Evolutionary conservation across 2,797 vertebrate species (phyloP), one percentile per base, ranked within the genome.

Genomic region (Pantherophis alleghaniensis): DNA sequence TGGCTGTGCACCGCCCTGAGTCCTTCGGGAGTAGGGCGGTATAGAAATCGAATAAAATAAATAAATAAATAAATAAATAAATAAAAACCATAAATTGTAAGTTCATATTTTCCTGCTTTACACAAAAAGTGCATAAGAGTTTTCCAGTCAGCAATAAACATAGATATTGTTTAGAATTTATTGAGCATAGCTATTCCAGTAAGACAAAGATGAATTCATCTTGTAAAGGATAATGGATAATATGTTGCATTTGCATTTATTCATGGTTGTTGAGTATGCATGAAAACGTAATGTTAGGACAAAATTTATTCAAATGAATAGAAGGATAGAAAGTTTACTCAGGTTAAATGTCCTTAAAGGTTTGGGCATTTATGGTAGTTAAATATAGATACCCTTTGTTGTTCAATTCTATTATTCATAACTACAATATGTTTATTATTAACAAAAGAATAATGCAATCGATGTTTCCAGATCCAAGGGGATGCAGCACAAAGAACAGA

Each of bases 131-230:
- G n/a, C 66, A 74, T 74, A 20, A 18, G 32, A 2, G 66, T 32
- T 37, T 74, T 37, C 66, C 66, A 18, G 32, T 37, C n/a, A 37
- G n/a, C n/a, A 74, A 18, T 74, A 74, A 74, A 74, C 16, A 32
- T 16, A 63, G 61, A 63, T 63, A 32, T 69, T 74, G 66, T 18
- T 37, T 37, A 83, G 3, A n/a, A 28, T 5, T 90, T 87, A 87
- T 93, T 94, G 92, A 90, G 22, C 59, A n/a, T 0, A 16, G 47
- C 26, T 86, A 7, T 91, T 92, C 60, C 53, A 90, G 59, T 56
- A 90, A 94, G 53, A 24, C 20, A 94, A 90, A 88, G 89, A 92
- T 2, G 92, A 91, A 93, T 79, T 91, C 55, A 53, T 89, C 20
- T 0, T 90, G 83, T 55, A 89, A 91, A 83, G 32, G 14, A 10